Evolutionary conservation across 2,888 invertebrate species (phyloP), one percentile per base, ranked within the genome.

Genomic region (Octonoba sinensis): DNA sequence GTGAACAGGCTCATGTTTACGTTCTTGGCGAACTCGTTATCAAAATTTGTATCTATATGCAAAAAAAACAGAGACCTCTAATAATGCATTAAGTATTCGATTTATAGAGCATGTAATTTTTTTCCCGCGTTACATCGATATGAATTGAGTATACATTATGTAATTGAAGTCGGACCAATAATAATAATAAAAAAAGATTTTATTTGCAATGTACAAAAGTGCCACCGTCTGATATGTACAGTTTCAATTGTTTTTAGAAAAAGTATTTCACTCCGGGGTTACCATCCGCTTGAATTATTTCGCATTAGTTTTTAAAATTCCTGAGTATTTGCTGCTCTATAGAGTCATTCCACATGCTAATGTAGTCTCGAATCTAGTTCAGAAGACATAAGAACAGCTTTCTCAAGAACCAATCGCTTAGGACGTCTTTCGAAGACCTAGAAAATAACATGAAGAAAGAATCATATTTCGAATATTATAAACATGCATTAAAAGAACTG

Each of bases 331-430:
- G 65, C 74, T 74, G 74, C 49, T 66, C 74, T 36, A 36, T 74
- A 74, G 74, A 66, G 66, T 57, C 74, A 24, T 74, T 64, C 59
- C 75, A 44, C 60, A 51, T 13, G 11, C 75, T 75, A 75, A 60
- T 67, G 36, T 51, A 49, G 69, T 57, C 60, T 76, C 51, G 22
- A 24, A 67, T 60, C 70, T 62, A 62, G 64, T 62, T 51, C 66
- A 77, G 76, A 77, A 75, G 75, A 77, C 69, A 77, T 64, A 62
- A 77, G 62, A 70, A 69, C 54, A 70, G 69, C 76, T 77, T 60
- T 77, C 47, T 70, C 76, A 56, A 77, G 70, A 75, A 66, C 47
- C 74, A 64, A 64, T 77, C 76, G 64, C 70, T 77, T 77, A 77
- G 47, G 76, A 70, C 70, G 60, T 77, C 69, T 77, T 77, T 70